Base-by-base conservation (phyloP, 2,113 vertebrate genomes). In the Cavia porcellus region DNA sequence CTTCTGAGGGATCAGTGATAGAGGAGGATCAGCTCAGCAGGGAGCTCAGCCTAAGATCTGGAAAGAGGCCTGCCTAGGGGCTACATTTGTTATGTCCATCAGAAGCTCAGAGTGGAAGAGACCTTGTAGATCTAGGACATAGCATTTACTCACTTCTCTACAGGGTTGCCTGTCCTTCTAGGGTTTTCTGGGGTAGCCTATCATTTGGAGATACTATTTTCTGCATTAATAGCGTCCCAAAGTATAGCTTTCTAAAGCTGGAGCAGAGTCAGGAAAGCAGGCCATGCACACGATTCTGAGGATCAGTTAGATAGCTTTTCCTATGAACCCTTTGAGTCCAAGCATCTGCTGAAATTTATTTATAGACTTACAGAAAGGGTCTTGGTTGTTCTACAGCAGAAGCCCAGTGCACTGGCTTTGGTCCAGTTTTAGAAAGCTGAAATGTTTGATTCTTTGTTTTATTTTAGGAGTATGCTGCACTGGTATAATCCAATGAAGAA, bases 301-400 rank as follows among this genome's bases (percentile, higher is more conserved):
- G 79, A 84, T 55, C 52, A 86, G 85, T 82, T 95, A 52, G 30
- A 28, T 96, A 89, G 24, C 52, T 97, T 97, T 96, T 86, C 50
- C 93, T 92, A 96, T 89, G 64, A 66, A 91, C 96, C 96, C 66
- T 83, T 96, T 84, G 89, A 97, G 57, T 97, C 87, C 79, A 80
- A 95, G 96, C 83, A 81, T 98, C 97, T 98, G 97, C 75, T 96
- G 83, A 94, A 94, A 85, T 95, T 86, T 97, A 98, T 98, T 97
- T 97, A 97, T 97, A 97, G 97, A 89, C 94, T 95, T 97, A 94
- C 89, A 97, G 90, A 98, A 96, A 96, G 97, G 97, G 96, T 97
- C 97, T 97, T 95, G 86, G 96, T 97, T 97, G 92, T 96, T 97
- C 96, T 95, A 89, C 2, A 89, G 95, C 95, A 97, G 90, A 96